phyloP scores from a whole-genome alignment of 2,888 invertebrate species.

The Sthenelais limicola region DNA sequence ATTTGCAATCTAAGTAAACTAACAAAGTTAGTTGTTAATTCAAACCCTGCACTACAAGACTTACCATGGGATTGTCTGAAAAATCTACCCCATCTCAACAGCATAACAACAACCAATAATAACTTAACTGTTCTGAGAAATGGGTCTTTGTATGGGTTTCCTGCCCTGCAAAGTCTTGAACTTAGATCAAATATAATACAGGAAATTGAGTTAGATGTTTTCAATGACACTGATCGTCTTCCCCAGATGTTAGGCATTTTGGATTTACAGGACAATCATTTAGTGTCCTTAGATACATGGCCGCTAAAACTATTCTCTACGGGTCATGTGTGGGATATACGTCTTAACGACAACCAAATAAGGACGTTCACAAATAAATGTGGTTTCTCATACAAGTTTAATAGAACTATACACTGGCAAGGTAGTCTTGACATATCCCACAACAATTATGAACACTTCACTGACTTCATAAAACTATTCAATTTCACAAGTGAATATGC shows the following conservation, averaged over 20 bases:
- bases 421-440: too few species aligned
- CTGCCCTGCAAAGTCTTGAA: not conserved
- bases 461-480: too few species aligned
- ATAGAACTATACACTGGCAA: too few species aligned
- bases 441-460: too few species aligned
- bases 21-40: too few species aligned
- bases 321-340: too few species aligned
- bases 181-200: not conserved
- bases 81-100: not conserved
- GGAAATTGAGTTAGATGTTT: constrained; percentile 1
- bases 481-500: too few species aligned
- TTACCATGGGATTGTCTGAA: constrained; percentile 1
- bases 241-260: not conserved
- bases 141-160: constrained; percentile 15
- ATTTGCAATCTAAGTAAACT: too few species aligned
- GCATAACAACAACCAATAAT: not conserved
- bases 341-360: not conserved
- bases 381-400: not conserved
- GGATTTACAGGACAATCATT: not conserved
- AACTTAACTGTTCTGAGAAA: not conserved
- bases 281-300: not conserved
- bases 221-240: not conserved
- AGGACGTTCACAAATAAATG: not conserved
- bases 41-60: too few species aligned
- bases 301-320: not conserved